phyloP scores from a whole-genome alignment of 1,140 invertebrate genomes.

The Melipona quadrifasciata region DNA sequence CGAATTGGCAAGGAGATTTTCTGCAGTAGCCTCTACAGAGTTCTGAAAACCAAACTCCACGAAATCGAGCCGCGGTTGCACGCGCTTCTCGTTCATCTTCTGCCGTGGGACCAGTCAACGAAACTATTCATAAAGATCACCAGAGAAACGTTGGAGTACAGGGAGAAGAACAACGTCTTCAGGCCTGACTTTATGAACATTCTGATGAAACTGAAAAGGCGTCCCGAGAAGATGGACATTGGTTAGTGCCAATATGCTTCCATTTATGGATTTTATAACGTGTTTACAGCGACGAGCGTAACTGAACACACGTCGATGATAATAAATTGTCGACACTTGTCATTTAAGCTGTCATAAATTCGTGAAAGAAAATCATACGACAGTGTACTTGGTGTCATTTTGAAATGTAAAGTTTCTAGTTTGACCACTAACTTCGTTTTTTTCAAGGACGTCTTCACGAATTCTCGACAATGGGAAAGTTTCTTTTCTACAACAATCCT shows the following conservation, averaged over 20 bases:
- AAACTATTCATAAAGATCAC: slow-evolving; percentile 80
- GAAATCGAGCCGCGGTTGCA: slow-evolving; percentile 60
- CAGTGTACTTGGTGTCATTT: no score
- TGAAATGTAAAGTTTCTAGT: no score
- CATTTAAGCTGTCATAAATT: no score
- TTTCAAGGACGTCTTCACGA: no score
- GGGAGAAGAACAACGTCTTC: slow-evolving; percentile 79
- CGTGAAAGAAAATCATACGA: no score
- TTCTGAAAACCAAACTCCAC: slow-evolving; percentile 54
- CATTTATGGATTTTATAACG: no score
- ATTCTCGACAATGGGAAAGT: no score
- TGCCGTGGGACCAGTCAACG: slow-evolving; percentile 71
- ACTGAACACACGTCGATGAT: no score
- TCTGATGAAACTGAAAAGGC: slow-evolving; percentile 82
- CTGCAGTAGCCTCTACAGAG: not conserved
- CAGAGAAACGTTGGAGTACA: slow-evolving; percentile 78
- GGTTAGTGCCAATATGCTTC: slow-evolving; percentile 8
- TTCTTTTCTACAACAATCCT: no score
- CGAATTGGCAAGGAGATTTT: slow-evolving; percentile 72
- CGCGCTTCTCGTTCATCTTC: slow-evolving; percentile 41
- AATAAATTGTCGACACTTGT: no score
- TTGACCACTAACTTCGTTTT: no score
- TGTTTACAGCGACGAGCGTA: no score
- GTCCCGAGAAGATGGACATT: slow-evolving; percentile 57
- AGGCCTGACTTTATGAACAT: slow-evolving; percentile 84